These are phyloP conservation scores for Pristionchus entomophagus DNA, from an alignment of 2,888 invertebrate genomes.

Conservation along the genomic window DNA sequence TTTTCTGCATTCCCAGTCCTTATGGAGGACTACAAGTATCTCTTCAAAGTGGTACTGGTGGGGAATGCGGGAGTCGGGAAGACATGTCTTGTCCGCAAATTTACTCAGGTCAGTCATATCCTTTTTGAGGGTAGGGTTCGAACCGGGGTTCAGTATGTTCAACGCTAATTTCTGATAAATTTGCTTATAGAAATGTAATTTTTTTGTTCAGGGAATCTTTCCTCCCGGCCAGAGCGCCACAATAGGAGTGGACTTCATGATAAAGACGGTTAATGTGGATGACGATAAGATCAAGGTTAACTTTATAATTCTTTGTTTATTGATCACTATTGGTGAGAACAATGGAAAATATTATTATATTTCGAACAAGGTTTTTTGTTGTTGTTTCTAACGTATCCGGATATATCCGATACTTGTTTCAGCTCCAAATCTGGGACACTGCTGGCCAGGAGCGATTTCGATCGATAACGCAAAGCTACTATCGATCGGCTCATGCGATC, in stretches of 20 bases:
- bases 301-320: no score
- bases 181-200: no score
- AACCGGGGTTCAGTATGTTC: no score
- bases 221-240: conserved; percentile 98
- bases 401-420: no score
- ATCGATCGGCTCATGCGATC: conserved; percentile 87
- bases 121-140: no score
- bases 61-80: conserved; percentile 99
- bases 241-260: conserved; percentile 99
- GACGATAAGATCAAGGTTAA: conserved; percentile 79
- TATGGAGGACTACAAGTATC: conserved; percentile 91
- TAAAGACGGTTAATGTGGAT: conserved; percentile 95
- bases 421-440: conserved; percentile 99
- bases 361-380: not conserved
- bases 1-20: not conserved
- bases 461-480: conserved; percentile 91
- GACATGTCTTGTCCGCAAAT: conserved; percentile 94
- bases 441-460: conserved; percentile 95
- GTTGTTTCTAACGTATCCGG: not conserved
- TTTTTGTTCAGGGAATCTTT: conserved; percentile 89
- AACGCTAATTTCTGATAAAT: no score
- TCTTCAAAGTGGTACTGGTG: conserved; percentile 97
- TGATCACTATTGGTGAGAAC: no score
- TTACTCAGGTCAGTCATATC: conserved; percentile 86
- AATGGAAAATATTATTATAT: not conserved